Evolutionary conservation across 2,888 invertebrate species (phyloP).

Genomic region (Smittia sp.): DNA sequence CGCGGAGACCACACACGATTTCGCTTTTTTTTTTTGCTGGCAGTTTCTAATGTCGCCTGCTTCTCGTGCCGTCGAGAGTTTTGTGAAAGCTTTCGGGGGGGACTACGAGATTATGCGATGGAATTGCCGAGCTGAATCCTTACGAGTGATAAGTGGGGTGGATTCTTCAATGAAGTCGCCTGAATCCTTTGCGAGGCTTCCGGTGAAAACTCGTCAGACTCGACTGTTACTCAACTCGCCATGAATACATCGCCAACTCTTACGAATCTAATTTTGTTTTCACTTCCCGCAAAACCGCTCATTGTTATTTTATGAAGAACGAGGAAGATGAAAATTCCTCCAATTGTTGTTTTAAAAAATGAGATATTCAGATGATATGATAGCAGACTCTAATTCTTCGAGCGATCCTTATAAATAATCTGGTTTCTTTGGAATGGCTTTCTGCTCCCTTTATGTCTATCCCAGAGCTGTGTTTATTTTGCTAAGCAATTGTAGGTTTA

Average conservation of each 20-base stretch:
- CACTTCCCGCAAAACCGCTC: background rate
- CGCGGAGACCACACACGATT: constrained; percentile 37
- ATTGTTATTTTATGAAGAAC: background rate
- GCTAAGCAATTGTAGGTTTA: background rate
- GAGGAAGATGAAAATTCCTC: background rate
- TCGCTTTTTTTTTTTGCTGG: constrained; percentile 1
- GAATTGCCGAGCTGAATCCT: too few relatives aligned
- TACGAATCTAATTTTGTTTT: background rate
- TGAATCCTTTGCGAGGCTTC: background rate
- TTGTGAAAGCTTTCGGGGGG: background rate
- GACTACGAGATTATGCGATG: too few relatives aligned
- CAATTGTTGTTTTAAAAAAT: constrained; percentile 4
- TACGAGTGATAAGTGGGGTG: background rate
- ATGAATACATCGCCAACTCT: background rate
- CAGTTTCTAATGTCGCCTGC: background rate
- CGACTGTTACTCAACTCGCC: too few relatives aligned
- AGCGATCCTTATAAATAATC: constrained; percentile 12
- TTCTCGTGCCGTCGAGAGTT: background rate
- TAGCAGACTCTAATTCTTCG: background rate
- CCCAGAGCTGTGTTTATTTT: background rate
- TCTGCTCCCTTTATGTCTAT: background rate
- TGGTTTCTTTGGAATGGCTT: background rate
- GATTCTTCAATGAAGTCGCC: background rate
- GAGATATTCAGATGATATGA: constrained; percentile 5
- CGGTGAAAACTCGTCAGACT: background rate